Evolutionary conservation across 2,797 vertebrate species (phyloP).

Genomic region (Lerista edwardsae): DNA sequence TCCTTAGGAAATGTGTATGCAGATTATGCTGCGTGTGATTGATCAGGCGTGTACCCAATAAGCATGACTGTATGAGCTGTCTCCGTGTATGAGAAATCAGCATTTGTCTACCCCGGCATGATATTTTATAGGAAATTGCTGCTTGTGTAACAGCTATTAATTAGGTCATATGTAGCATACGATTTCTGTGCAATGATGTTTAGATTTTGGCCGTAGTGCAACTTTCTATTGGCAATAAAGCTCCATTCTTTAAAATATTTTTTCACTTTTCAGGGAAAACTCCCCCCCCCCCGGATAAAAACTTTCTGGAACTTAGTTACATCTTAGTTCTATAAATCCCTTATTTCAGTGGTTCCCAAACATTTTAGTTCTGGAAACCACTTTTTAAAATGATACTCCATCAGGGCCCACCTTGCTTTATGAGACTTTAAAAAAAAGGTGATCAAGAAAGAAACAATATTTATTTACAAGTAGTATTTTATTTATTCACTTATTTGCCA

Average conservation of each 20-base stretch:
- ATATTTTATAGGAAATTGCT: not conserved
- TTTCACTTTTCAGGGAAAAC: not conserved
- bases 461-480: too few relatives aligned
- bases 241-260: not conserved
- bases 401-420: too few relatives aligned
- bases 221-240: constrained; percentile 6
- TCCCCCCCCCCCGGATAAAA: not conserved
- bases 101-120: not conserved
- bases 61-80: not conserved
- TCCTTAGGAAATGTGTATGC: too few relatives aligned
- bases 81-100: not conserved
- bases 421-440: too few relatives aligned
- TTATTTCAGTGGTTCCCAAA: constrained; percentile 1
- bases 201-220: not conserved
- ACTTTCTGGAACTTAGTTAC: not conserved
- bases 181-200: not conserved
- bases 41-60: not conserved
- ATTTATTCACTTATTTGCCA: too few relatives aligned
- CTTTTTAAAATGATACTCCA: too few relatives aligned
- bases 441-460: too few relatives aligned
- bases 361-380: too few relatives aligned
- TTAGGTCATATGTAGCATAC: not conserved
- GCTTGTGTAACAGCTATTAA: not conserved
- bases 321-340: not conserved
- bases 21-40: too few relatives aligned